phyloP scores from a whole-genome alignment of 2,797 vertebrate species.

The Podargus strigoides region DNA sequence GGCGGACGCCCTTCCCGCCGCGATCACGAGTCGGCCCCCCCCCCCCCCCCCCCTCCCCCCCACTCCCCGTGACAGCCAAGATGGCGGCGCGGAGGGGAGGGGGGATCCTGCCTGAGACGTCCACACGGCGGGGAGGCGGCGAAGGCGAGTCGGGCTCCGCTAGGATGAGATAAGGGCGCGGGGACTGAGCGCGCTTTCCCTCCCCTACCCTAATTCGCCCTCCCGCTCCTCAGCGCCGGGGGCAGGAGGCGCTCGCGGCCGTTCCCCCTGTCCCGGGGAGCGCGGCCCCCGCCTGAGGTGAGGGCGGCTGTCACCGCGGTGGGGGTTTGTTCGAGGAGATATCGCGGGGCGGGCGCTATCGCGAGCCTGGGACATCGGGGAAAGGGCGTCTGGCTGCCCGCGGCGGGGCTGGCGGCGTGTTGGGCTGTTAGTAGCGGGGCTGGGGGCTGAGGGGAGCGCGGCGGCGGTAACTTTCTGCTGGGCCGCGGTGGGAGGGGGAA shows the following conservation, averaged over 20 bases:
- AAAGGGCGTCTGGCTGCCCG: background rate
- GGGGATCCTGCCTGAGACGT: conserved; percentile 57
- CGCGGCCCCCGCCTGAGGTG: conserved; percentile 8
- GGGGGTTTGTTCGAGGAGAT: background rate
- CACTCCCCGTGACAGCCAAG: conserved; percentile 55
- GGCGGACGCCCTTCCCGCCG: background rate
- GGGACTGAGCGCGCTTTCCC: background rate
- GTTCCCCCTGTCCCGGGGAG: background rate
- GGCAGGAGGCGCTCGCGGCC: too few relatives aligned
- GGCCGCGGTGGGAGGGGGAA: background rate
- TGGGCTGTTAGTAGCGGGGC: background rate
- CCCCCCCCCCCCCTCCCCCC: background rate
- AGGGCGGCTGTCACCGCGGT: background rate
- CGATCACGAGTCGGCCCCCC: background rate
- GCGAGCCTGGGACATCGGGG: background rate
- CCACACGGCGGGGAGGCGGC: conserved; percentile 33
- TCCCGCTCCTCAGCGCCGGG: background rate
- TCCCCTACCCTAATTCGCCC: background rate
- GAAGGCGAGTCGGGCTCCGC: conserved; percentile 53
- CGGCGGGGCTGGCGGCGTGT: background rate
- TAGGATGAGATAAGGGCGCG: conserved; percentile 63
- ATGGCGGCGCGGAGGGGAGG: conserved; percentile 53
- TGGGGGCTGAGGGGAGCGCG: background rate
- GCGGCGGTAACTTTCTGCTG: conserved; percentile 15
- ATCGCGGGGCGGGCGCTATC: background rate